These are phyloP conservation scores for Bettongia penicillata DNA, from an alignment of 2,113 vertebrate species.

Conservation along the genomic window DNA sequence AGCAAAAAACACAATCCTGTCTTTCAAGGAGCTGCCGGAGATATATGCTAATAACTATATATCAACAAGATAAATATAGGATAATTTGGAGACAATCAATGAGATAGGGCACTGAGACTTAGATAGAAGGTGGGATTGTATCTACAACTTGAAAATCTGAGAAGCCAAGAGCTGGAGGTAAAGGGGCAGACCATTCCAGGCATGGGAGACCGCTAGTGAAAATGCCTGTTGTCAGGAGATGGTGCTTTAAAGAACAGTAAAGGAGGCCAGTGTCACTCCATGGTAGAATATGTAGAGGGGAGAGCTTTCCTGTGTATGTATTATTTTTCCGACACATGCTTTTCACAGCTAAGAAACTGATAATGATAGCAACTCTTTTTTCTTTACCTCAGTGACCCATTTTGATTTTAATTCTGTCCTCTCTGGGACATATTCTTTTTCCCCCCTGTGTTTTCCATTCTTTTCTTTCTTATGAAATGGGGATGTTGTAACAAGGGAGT, in stretches of 20 bases:
- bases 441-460: neutral
- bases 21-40: neutral
- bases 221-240: neutral
- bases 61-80: neutral
- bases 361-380: neutral
- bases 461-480: neutral
- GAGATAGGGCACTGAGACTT: neutral
- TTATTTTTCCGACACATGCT: constrained; percentile 12
- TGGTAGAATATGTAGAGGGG: neutral
- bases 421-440: neutral
- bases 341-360: constrained; percentile 52
- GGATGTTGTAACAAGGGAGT: neutral
- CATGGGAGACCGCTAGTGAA: neutral
- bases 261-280: neutral
- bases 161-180: neutral
- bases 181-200: neutral
- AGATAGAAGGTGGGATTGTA: neutral
- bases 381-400: constrained; percentile 42
- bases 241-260: neutral
- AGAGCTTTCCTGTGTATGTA: neutral
- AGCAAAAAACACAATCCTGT: neutral
- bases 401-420: constrained; percentile 32
- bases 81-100: neutral
- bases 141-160: neutral
- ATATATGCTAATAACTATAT: neutral